phyloP scores from a whole-genome alignment of 1,140 invertebrate species.

The Drosophila prosaltans region DNA sequence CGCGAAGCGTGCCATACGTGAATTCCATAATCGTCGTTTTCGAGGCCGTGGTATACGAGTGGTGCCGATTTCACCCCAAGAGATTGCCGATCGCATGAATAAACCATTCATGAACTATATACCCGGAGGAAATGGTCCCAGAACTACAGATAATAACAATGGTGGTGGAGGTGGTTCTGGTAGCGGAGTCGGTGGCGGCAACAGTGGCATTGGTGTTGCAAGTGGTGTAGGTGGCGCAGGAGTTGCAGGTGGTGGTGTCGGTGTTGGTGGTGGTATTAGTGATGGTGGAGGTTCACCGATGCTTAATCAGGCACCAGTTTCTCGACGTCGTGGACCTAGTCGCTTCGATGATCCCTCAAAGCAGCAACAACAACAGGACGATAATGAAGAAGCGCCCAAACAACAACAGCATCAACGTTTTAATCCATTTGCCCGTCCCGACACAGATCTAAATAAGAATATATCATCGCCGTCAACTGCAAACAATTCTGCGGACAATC shows the following conservation, averaged over 20 bases:
- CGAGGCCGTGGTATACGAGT: constrained; percentile 88
- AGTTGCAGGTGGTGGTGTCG: not conserved
- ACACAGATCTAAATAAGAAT: not conserved
- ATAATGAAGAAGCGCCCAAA: constrained; percentile 34
- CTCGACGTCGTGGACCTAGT: constrained; percentile 64
- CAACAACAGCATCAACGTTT: constrained; percentile 50
- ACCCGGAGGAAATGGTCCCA: constrained; percentile 60
- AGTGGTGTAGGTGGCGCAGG: not conserved
- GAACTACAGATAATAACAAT: constrained; percentile 21
- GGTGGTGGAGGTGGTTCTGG: not conserved
- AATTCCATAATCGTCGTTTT: constrained; percentile 87
- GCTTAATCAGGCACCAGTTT: not conserved
- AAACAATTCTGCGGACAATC: not conserved
- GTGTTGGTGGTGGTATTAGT: not conserved
- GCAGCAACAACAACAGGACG: constrained; percentile 20
- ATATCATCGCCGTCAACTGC: not conserved
- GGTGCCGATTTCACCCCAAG: constrained; percentile 86
- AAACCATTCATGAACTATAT: constrained; percentile 78
- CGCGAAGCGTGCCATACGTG: constrained; percentile 86
- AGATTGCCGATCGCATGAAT: constrained; percentile 84
- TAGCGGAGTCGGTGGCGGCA: not conserved
- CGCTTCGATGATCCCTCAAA: constrained; percentile 51
- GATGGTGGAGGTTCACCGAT: not conserved
- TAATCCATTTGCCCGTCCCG: constrained; percentile 56
- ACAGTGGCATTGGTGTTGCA: not conserved